Conservation (phyloP, 2,888 invertebrate genomes). For the Chymomyza procnemis region DNA sequence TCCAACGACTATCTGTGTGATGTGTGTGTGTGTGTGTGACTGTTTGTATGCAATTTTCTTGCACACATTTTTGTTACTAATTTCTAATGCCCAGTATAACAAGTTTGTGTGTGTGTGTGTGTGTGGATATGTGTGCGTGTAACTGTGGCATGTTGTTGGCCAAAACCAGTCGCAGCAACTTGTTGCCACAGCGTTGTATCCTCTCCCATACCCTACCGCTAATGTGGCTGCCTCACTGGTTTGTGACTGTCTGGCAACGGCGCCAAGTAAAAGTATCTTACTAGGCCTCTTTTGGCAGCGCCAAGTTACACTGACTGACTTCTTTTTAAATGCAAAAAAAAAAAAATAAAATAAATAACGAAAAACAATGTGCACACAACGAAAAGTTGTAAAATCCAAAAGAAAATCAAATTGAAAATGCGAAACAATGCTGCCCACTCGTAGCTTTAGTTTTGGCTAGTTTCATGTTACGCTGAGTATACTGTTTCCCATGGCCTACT, state of each 20-base stretch:
- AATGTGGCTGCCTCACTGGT: neutral
- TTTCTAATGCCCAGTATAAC: slow-evolving; percentile 56
- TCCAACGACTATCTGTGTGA: slow-evolving; percentile 18
- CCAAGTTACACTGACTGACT: slow-evolving; percentile 59
- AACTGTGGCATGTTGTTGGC: slow-evolving; percentile 12
- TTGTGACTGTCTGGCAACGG: slow-evolving; percentile 4
- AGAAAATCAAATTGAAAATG: slow-evolving; percentile 18
- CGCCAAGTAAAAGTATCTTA: slow-evolving; percentile 46
- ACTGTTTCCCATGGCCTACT: neutral
- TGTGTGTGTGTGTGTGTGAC: slow-evolving; percentile 15
- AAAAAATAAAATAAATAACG: slow-evolving; percentile 31
- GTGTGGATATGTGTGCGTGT: slow-evolving; percentile 2
- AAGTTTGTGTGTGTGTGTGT: neutral
- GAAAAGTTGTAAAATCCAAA: slow-evolving; percentile 3
- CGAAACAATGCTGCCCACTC: neutral
- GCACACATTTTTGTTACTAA: slow-evolving; percentile 41
- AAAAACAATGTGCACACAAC: slow-evolving; percentile 20
- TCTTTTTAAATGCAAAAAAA: slow-evolving; percentile 47
- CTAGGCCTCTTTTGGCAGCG: slow-evolving; percentile 57
- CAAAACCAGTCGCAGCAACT: slow-evolving; percentile 59
- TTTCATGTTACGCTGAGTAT: slow-evolving; percentile 41
- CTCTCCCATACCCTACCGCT: neutral
- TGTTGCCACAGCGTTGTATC: slow-evolving; percentile 17
- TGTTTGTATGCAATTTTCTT: slow-evolving; percentile 24
- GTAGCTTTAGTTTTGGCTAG: slow-evolving; percentile 17